Evolutionary conservation across 2,113 vertebrate genomes (phyloP).

Genomic region (Plotosus lineatus): DNA sequence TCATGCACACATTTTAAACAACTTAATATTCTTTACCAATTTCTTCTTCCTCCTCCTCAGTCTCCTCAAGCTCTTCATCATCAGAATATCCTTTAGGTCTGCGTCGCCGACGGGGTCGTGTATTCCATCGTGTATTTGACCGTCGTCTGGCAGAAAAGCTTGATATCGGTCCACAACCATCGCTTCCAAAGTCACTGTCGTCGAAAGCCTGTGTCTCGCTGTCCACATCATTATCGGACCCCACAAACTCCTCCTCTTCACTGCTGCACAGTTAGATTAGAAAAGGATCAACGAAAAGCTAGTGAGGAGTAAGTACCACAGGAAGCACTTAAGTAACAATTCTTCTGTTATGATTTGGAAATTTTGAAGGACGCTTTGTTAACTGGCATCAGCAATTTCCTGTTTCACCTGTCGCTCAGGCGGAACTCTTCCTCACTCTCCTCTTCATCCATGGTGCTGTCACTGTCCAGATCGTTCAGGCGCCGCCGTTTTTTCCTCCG

Average conservation of each 20-base stretch:
- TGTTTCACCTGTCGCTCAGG: constrained; percentile 84
- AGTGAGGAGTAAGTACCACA: not conserved
- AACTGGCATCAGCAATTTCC: not conserved
- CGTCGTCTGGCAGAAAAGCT: constrained; percentile 41
- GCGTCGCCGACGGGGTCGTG: constrained; percentile 68
- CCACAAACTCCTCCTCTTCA: constrained; percentile 85
- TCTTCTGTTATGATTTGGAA: not conserved
- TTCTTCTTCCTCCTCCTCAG: constrained; percentile 75
- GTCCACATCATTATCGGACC: constrained; percentile 85
- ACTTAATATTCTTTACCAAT: constrained; percentile 61
- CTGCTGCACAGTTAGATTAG: constrained; percentile 70
- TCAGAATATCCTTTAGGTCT: constrained; percentile 87
- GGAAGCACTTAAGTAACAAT: not conserved
- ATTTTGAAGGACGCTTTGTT: not conserved
- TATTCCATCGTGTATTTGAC: constrained; percentile 60
- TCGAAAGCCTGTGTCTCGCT: constrained; percentile 79
- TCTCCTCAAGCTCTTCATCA: constrained; percentile 88
- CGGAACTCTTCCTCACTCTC: constrained; percentile 97
- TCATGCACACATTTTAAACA: too few species aligned
- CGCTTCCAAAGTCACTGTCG: constrained; percentile 79
- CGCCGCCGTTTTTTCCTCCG: constrained; percentile 90
- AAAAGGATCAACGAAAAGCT: not conserved
- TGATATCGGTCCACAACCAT: constrained; percentile 61
- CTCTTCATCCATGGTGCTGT: constrained; percentile 92
- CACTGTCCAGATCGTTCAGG: constrained; percentile 93